Conservation (phyloP, 2,797 vertebrate species). For the Taenioides sp. region DNA sequence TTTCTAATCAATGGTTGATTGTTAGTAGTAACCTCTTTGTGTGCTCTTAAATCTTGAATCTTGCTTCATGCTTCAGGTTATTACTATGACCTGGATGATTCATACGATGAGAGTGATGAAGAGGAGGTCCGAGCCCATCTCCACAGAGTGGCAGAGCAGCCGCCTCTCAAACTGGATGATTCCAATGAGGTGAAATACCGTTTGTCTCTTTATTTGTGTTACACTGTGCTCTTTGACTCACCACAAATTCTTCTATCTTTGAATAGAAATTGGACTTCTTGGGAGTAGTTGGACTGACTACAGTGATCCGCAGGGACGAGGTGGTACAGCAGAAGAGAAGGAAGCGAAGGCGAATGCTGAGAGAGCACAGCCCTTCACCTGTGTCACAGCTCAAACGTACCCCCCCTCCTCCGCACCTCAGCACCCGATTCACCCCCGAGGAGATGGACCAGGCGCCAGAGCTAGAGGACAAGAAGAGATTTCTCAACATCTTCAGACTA, state of each 20-base stretch:
- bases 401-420: constrained; percentile 81
- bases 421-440: constrained; percentile 91
- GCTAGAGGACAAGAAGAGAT: constrained; percentile 95
- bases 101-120: constrained; percentile 96
- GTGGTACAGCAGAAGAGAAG: constrained; percentile 89
- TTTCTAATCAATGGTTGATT: constrained; percentile 6
- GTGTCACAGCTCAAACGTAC: constrained; percentile 86
- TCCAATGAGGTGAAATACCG: constrained; percentile 85
- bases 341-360: constrained; percentile 91
- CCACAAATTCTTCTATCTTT: not conserved
- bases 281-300: constrained; percentile 89
- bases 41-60: constrained; percentile 2
- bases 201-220: constrained; percentile 8
- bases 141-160: constrained; percentile 91
- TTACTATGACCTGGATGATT: constrained; percentile 97
- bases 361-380: constrained; percentile 92
- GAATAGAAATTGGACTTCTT: constrained; percentile 94
- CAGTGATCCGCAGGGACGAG: constrained; percentile 86
- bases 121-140: constrained; percentile 96
- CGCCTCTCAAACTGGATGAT: constrained; percentile 92
- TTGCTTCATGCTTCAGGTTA: constrained; percentile 82
- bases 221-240: not conserved
- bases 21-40: constrained; percentile 28
- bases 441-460: constrained; percentile 95
- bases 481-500: constrained; percentile 95